A percentile compares a stretch with the other conserved stretches of the same genome.
Evolutionary conservation across 1,140 invertebrate species (phyloP).

Genomic region (Leptoteleia sp.): DNA sequence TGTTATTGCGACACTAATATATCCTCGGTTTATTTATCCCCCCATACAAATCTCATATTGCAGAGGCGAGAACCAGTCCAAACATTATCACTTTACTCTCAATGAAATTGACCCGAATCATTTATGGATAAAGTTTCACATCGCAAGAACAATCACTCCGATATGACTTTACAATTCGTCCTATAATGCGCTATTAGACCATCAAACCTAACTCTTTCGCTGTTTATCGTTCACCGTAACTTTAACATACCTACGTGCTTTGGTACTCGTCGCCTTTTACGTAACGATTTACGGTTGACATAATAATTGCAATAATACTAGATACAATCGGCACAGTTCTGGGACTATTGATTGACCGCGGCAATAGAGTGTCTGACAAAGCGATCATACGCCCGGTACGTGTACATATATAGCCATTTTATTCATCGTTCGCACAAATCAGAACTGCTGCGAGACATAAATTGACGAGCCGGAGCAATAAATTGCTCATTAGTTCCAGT

Average conservation of each 20-base stretch:
- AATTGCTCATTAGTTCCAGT: constrained; percentile 16
- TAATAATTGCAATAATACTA: constrained; percentile 58
- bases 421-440: constrained; percentile 16
- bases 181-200: constrained; percentile 27
- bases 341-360: constrained; percentile 36
- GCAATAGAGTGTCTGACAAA: constrained; percentile 55
- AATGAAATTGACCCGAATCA: constrained; percentile 39
- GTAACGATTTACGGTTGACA: constrained; percentile 64
- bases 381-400: constrained; percentile 18
- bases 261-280: constrained; percentile 52
- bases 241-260: constrained; percentile 14
- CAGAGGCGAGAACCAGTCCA: constrained; percentile 43
- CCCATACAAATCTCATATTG: constrained; percentile 30
- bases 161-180: constrained; percentile 17
- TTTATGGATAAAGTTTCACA: constrained; percentile 33
- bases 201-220: constrained; percentile 4
- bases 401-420: constrained; percentile 46
- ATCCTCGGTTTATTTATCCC: constrained; percentile 34
- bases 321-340: constrained; percentile 43
- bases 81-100: constrained; percentile 38
- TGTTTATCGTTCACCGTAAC: constrained; percentile 18
- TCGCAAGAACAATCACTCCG: constrained; percentile 23
- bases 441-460: constrained; percentile 2
- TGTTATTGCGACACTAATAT: constrained; percentile 36
- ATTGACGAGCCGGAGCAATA: constrained; percentile 14